phyloP scores from a whole-genome alignment of 2,888 invertebrate genomes.

The Dusona sp. region DNA sequence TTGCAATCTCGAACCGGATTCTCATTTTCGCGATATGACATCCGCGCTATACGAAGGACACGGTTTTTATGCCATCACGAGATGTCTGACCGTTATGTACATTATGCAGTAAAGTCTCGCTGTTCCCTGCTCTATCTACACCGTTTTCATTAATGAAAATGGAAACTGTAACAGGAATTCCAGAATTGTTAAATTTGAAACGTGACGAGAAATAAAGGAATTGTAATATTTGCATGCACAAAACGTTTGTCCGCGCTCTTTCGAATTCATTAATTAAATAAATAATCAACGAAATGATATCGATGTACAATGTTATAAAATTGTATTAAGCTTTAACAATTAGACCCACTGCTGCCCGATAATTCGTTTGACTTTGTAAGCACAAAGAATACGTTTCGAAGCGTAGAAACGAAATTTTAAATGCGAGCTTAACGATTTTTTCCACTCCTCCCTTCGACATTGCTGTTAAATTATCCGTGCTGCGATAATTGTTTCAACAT shows the following conservation, averaged over 20 bases:
- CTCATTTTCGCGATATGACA: conserved; percentile 55
- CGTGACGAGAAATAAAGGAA: conserved; percentile 41
- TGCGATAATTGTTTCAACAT: conserved; percentile 64
- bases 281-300: neutral
- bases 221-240: neutral
- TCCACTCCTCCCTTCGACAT: conserved; percentile 1
- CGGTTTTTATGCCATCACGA: conserved; percentile 9
- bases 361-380: neutral
- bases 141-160: conserved; percentile 18
- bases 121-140: conserved; percentile 17
- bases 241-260: neutral
- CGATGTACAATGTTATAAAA: neutral
- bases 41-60: conserved; percentile 5
- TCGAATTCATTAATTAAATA: neutral
- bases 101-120: conserved; percentile 14
- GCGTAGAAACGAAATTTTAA: neutral
- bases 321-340: neutral
- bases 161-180: neutral
- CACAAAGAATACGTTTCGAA: neutral
- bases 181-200: conserved; percentile 2
- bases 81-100: conserved; percentile 7
- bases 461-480: conserved; percentile 53
- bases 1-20: conserved; percentile 35
- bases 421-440: conserved; percentile 10
- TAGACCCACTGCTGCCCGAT: neutral